Conservation (phyloP, 2,113 vertebrate genomes). For the Heterotis niloticus region DNA sequence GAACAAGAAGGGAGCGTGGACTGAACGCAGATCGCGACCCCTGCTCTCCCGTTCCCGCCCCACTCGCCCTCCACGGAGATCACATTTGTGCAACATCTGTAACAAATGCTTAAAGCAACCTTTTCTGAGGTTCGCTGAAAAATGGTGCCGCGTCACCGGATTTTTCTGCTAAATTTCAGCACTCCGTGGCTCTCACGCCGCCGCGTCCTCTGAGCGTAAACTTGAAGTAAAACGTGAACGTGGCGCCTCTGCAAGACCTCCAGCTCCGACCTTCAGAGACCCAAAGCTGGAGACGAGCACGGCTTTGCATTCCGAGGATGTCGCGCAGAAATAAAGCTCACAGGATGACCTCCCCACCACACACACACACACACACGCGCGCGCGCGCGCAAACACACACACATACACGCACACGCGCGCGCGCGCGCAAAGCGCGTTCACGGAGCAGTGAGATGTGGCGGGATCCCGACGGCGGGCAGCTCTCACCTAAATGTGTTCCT, state of each 20-base stretch:
- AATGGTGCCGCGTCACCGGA: no score
- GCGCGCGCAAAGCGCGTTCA: no score
- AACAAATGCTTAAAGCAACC: background rate
- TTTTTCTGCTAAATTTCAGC: no score
- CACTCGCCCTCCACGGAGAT: background rate
- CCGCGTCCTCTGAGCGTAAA: conserved; percentile 3
- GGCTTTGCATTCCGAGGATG: background rate
- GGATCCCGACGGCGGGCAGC: no score
- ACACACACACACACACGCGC: no score
- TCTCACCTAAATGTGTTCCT: conserved; percentile 72
- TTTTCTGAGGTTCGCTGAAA: no score
- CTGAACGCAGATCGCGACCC: conserved; percentile 34
- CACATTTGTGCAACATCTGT: background rate
- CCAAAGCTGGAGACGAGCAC: background rate
- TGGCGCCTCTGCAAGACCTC: background rate
- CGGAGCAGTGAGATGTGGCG: background rate
- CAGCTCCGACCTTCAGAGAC: background rate
- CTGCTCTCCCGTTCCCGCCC: conserved; percentile 17
- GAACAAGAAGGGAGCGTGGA: conserved; percentile 36
- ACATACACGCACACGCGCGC: no score
- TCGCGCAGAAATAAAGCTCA: background rate
- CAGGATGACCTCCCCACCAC: no score
- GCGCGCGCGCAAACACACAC: no score
- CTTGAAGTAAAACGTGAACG: background rate
- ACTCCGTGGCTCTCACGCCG: no score